phyloP scores from a whole-genome alignment of 2,797 vertebrate species.

The Carapus acus region DNA sequence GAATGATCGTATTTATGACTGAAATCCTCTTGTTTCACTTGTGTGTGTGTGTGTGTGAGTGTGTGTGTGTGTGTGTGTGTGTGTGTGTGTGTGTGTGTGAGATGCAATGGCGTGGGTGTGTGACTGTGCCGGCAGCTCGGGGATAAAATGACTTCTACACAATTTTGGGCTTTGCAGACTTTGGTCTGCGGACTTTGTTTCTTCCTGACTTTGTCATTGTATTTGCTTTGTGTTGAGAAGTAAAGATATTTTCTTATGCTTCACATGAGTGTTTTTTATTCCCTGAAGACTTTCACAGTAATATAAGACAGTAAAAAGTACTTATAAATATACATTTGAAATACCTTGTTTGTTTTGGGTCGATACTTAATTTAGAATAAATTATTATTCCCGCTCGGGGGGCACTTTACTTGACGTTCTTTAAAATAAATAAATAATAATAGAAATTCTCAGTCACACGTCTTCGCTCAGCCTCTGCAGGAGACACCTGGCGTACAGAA shows the following conservation, averaged over 20 bases:
- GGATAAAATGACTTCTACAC: constrained; percentile 26
- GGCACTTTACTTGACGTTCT: too few relatives aligned
- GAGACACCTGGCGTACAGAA: constrained; percentile 21
- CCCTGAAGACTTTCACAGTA: constrained; percentile 5
- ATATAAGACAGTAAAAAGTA: too few relatives aligned
- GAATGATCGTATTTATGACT: constrained; percentile 2
- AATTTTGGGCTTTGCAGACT: constrained; percentile 31
- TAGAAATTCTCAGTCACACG: too few relatives aligned
- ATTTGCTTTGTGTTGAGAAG: constrained; percentile 42
- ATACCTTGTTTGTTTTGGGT: not conserved
- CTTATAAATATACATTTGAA: constrained; percentile 21
- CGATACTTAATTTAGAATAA: not conserved
- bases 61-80: constrained; percentile 18
- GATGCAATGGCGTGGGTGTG: too few relatives aligned
- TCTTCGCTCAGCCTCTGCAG: constrained; percentile 27
- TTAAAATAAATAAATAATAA: too few relatives aligned
- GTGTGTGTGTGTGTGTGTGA: constrained; percentile 2
- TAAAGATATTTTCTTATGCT: constrained; percentile 47
- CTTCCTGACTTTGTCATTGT: constrained; percentile 21
- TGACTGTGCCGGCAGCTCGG: not conserved
- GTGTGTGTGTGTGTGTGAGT: constrained; percentile 4
- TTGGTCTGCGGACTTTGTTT: constrained; percentile 21
- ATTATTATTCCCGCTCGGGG: not conserved
- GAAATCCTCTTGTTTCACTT: constrained; percentile 3
- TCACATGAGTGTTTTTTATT: constrained; percentile 24